Base-by-base conservation (phyloP, 2,113 vertebrate species). In the Scalopus aquaticus region DNA sequence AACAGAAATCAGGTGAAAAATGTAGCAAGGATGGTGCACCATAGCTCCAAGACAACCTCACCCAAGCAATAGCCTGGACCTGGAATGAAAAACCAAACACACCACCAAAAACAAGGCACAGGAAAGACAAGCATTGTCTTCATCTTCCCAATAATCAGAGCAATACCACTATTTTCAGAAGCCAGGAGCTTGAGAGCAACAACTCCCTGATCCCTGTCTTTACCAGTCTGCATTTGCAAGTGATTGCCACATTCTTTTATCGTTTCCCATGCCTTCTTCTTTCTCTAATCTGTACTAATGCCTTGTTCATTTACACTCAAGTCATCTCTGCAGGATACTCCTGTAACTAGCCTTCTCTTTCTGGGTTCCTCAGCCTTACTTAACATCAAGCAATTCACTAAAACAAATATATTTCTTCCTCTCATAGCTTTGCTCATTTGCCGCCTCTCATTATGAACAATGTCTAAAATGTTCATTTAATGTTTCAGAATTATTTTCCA, bases 401-500 rank as follows among this genome's bases (percentile, higher is more conserved):
- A 74, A 83, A 30, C 16, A n/a, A 77, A 94, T 78, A 39, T 19
- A 19, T 64, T 32, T 86, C 46, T 93, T 89, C 39, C 28, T 79
- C 51, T 94, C 49, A 17, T 46, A 80, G 16, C 56, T 91, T 94
- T 74, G 39, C 77, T 28, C 30, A 6, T 44, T 58, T 22, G 72
- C 20, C 5, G 24, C 30, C 54, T 72, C 54, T n/a, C 56, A 70
- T 95, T 81, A 78, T 5, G 24, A 46, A 77, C 56, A 86, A 88
- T 51, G 26, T 78, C 51, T 60, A 91, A 67, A 64, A 42, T 72
- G 91, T 72, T 62, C 78, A 73, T 60, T 58, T 76, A 49, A 67
- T 56, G 37, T 73, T 94, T 91, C 73, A 64, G 89, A 84, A 32
- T 81, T 82, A 35, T 69, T 93, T 96, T 80, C 62, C 60, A 88